These are phyloP conservation scores for Terrapene triunguis DNA, from an alignment of 2,113 vertebrate genomes.

Conservation along the genomic window DNA sequence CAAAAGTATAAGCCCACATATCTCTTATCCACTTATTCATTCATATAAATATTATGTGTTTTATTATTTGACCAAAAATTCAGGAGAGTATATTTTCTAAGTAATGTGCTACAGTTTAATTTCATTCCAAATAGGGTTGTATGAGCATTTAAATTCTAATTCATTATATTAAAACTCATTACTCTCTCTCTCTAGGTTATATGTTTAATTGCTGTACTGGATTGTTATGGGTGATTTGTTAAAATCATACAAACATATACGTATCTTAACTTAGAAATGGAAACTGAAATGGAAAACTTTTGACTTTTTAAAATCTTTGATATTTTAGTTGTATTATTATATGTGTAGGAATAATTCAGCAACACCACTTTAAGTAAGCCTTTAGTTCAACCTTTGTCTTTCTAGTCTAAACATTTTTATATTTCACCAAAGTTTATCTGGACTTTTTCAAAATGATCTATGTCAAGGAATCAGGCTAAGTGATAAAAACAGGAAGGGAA, in stretches of 20 bases:
- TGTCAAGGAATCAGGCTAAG: conserved; percentile 72
- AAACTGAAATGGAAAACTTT: conserved; percentile 44
- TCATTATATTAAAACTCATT: background rate
- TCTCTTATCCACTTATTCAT: conserved; percentile 12
- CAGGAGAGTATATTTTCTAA: conserved; percentile 23
- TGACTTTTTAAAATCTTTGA: conserved; percentile 9
- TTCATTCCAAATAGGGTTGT: background rate
- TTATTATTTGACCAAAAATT: conserved; percentile 37
- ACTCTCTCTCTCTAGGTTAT: background rate
- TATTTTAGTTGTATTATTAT: conserved; percentile 54
- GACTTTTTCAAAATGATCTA: conserved; percentile 75
- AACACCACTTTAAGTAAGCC: conserved; percentile 60
- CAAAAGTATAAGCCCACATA: conserved; percentile 23
- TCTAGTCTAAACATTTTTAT: conserved; percentile 76
- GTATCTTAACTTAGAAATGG: conserved; percentile 30
- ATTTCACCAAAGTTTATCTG: conserved; percentile 74
- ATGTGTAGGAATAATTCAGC: conserved; percentile 50
- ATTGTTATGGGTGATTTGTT: background rate
- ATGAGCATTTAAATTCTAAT: conserved; percentile 18
- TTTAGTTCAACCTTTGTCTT: conserved; percentile 67
- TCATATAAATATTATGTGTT: background rate
- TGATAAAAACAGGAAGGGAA: conserved; percentile 82
- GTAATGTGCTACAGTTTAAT: background rate
- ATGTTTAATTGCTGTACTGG: conserved; percentile 27
- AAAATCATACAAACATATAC: conserved; percentile 32